These are phyloP conservation scores for Sarcoramphus papa DNA, from an alignment of 2,797 vertebrate genomes.

Conservation along the genomic window DNA sequence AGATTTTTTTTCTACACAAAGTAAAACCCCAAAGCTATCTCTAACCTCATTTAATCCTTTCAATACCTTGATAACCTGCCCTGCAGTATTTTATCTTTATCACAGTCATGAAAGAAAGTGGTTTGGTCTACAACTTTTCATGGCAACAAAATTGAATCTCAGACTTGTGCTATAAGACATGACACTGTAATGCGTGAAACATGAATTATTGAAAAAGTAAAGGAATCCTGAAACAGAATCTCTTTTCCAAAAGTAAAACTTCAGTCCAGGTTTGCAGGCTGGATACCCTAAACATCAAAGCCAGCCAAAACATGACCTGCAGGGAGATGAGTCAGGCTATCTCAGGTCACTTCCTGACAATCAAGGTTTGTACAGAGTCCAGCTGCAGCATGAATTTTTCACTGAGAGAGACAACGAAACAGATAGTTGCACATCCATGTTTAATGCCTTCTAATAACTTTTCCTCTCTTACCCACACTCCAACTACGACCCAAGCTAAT, in stretches of 20 bases:
- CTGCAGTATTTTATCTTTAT: conserved; percentile 56
- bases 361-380: not conserved
- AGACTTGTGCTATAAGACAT: conserved; percentile 11
- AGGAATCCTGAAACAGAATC: not conserved
- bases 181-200: not conserved
- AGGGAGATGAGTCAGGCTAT: not conserved
- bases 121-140: conserved; percentile 18
- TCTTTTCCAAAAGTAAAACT: not conserved
- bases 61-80: conserved; percentile 30
- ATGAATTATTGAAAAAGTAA: conserved; percentile 5
- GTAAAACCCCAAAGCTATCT: conserved; percentile 11
- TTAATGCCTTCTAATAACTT: not conserved
- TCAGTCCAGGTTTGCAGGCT: not conserved
- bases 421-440: not conserved
- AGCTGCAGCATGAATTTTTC: not conserved
- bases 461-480: not conserved
- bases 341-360: not conserved
- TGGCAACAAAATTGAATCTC: conserved; percentile 10
- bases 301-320: not conserved
- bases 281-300: not conserved
- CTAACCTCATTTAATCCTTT: conserved; percentile 50
- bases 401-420: not conserved
- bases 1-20: not conserved
- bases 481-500: not conserved
- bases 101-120: conserved; percentile 2